Evolutionary conservation across 2,113 vertebrate genomes (phyloP), one percentile per base, ranked within the genome.

Genomic region (Aplodontia rufa): DNA sequence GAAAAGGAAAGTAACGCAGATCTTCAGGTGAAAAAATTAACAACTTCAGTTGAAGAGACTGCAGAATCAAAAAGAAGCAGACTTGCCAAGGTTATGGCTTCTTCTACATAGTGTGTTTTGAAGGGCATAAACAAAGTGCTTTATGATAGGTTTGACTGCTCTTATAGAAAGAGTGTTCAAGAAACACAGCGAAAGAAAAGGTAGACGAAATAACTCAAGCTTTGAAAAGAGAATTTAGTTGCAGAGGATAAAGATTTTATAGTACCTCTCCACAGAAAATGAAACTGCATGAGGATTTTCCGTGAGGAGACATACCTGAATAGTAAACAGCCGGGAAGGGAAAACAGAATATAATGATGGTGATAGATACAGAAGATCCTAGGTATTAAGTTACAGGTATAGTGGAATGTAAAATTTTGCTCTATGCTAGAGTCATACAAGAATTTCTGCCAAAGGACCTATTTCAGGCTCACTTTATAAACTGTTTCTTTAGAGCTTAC

Each of bases 231-330:
- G 42, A 86, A 80, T 40, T 90, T 88, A 80, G 12, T 79, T 92
- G 72, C 35, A 76, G 51, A 76, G 88, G 35, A 86, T 75, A 87
- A 92, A 95, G 76, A 8, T 88, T 97, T 96, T 91, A 88, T 71
- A 72, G 42, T 58, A 10, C 8, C 12, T 97, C 91, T 76, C 58
- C 19, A 40, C 20, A 78, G 66, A 93, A 95, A 92, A 94, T 51
- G 7, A 87, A 95, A 92, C 53, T 92, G 53, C 47, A 28, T 53
- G 71, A 96, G 42, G 69, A 87, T 94, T 86, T 96, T 62, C 82
- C 71, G 35, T 62, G 72, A 87, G 55, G 42, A 87, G 55, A 37
- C 45, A 32, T 47, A 37, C 24, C 87, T 95, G 51, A 97, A 78
- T 45, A 49, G 71, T 55, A 87, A 96, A 40, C n/a, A n/a, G 32